A percentile compares a stretch with the other conserved stretches of the same genome.
Conservation (phyloP, 2,113 vertebrate genomes). For the Lepus americanus region DNA sequence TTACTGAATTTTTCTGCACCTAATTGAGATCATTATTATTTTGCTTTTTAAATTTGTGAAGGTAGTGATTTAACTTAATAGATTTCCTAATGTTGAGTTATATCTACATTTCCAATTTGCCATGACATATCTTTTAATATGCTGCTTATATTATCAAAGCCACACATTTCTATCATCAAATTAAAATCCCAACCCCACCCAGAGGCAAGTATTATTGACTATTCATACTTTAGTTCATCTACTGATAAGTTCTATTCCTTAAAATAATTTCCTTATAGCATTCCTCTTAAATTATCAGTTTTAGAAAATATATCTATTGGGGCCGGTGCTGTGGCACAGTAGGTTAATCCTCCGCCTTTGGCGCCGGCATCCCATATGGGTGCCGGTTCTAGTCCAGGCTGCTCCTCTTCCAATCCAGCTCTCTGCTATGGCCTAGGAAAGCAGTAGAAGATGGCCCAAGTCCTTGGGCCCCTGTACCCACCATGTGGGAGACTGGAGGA, state of each 20-base stretch:
- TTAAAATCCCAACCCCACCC: slow-evolving; percentile 14
- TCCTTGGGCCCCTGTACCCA: too few relatives aligned
- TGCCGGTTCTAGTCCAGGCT: too few relatives aligned
- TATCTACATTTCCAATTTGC: slow-evolving; percentile 47
- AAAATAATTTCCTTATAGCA: not conserved
- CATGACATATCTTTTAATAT: not conserved
- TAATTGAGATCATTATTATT: slow-evolving; percentile 22
- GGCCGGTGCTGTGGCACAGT: too few relatives aligned
- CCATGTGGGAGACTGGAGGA: too few relatives aligned
- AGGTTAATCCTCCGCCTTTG: too few relatives aligned
- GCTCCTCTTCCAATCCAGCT: too few relatives aligned
- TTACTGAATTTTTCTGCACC: not conserved
- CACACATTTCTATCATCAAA: slow-evolving; percentile 44
- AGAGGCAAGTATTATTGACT: not conserved
- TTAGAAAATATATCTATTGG: not conserved
- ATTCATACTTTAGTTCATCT: not conserved
- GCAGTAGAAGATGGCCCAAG: too few relatives aligned
- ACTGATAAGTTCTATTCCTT: not conserved
- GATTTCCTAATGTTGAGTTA: slow-evolving; percentile 16
- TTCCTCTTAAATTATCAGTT: not conserved
- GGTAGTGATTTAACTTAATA: not conserved
- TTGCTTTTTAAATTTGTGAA: slow-evolving; percentile 7
- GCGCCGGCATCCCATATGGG: too few relatives aligned
- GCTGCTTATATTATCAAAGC: slow-evolving; percentile 6
- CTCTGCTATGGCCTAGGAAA: too few relatives aligned